Base-by-base conservation (phyloP, 2,797 vertebrate species). In the Acipenser transmontanus region DNA sequence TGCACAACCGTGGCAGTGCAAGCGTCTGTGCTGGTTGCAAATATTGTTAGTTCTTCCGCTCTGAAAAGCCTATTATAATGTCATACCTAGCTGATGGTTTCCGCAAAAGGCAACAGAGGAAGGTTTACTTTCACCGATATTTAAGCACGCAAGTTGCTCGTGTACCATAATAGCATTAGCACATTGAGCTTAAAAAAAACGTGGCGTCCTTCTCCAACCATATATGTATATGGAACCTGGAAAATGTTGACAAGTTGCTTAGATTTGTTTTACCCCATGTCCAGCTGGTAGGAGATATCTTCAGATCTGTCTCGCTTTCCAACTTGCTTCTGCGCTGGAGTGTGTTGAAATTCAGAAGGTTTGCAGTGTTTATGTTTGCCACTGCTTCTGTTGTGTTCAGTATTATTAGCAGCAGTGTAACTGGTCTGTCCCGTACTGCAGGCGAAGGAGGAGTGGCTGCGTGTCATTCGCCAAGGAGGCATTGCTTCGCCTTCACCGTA, bases 361-460 rank as follows among this genome's bases (percentile, higher is more conserved):
- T 34, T 34, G 34, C 34, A 49, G 7, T 13, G 47, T 62, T 14
- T 50, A 34, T 34, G 56, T 67, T 50, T 64, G 65, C 54, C 54
- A 49, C 49, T 62, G 69, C 65, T 70, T 67, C 63, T 67, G 49
- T 54, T 48, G 7, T 64, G 10, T 50, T 9, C 52, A 54, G 9
- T 9, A 7, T n/a, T n/a, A n/a, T n/a, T 3, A 54, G 52, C 49
- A 20, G 54, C 59, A 51, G 62, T 49, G 67, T 34, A 12, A 50
- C 12, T 61, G 59, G 47, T 59, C 49, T 62, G 52, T 7, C 14
- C 17, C 17, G 57, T 13, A 61, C 51, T 68, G 68, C 68, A 68
- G 70, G 60, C 66, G 13, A 74, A 65, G 78, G 77, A 85, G 89
- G 87, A 84, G 87, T 84, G 78, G 81, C 78, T 62, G 77, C 65